Percentiles rank a stretch among this genome's conserved stretches.
These are phyloP conservation scores for Strix uralensis DNA, from an alignment of 2,113 vertebrate species.

Conservation along the genomic window DNA sequence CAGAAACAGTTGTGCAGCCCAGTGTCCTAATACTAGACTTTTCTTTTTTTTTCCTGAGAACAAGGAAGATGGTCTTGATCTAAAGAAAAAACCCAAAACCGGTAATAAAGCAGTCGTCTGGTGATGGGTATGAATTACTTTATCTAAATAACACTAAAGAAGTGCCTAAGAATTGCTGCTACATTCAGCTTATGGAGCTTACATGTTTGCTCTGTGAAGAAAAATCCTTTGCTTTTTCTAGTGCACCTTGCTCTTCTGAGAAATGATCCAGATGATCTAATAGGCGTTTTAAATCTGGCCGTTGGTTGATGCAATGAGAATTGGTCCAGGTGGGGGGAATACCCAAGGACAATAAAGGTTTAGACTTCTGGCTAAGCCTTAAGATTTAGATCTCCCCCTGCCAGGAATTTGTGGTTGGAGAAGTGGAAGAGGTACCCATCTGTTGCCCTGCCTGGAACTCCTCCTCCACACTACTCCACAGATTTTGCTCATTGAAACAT, in stretches of 20 bases:
- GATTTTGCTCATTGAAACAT: background rate
- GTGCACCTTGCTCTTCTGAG: background rate
- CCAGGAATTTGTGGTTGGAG: background rate
- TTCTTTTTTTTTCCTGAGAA: background rate
- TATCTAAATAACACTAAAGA: background rate
- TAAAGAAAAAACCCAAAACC: accelerated
- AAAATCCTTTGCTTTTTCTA: background rate
- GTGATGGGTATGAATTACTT: background rate
- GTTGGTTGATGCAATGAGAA: background rate
- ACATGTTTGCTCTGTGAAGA: background rate
- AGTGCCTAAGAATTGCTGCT: background rate
- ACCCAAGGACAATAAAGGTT: background rate
- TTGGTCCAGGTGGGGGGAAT: background rate
- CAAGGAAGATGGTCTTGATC: background rate
- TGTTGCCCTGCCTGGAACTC: background rate
- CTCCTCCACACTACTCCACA: background rate
- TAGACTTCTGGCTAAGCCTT: background rate
- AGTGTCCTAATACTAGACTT: background rate
- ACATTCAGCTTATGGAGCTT: background rate
- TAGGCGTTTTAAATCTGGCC: background rate
- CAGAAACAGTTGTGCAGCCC: background rate
- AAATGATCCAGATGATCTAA: background rate
- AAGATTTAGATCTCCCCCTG: background rate
- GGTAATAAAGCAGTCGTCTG: background rate
- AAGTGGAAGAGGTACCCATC: background rate